These are phyloP conservation scores for Drosophila kanapiae DNA, from an alignment of 1,140 invertebrate species.

Conservation along the genomic window DNA sequence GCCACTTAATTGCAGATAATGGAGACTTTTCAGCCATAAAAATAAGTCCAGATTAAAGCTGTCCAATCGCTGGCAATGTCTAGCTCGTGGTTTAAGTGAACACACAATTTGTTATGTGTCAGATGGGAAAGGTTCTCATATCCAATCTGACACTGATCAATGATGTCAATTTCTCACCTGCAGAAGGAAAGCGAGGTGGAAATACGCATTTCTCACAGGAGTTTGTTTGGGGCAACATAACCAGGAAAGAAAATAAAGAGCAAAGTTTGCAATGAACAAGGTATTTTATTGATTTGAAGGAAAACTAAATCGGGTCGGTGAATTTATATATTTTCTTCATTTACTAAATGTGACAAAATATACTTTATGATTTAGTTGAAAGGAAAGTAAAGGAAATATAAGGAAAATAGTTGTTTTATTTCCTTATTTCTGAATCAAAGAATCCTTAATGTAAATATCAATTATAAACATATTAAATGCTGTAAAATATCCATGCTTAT, in stretches of 20 bases:
- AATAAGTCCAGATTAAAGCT: conserved; percentile 1
- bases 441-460: background rate
- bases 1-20: conserved; percentile 46
- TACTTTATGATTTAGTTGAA: background rate
- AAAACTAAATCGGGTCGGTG: too few relatives aligned
- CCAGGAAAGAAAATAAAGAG: background rate
- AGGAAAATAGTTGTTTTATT: too few relatives aligned
- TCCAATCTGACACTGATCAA: conserved; percentile 63
- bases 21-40: conserved; percentile 8
- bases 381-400: background rate
- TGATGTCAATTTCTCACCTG: conserved; percentile 60
- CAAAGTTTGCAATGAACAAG: background rate
- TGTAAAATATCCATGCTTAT: background rate
- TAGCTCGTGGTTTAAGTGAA: conserved; percentile 5
- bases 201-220: conserved; percentile 22
- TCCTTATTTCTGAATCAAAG: too few relatives aligned
- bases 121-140: conserved; percentile 35
- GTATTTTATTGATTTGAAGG: background rate
- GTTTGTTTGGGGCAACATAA: background rate
- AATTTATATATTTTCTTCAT: background rate
- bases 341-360: background rate
- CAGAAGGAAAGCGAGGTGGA: conserved; percentile 2
- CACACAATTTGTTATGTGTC: conserved; percentile 37
- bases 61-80: background rate
- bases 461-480: background rate